Evolutionary conservation across 2,888 invertebrate species (phyloP).

Genomic region (Synergus laeviventris): DNA sequence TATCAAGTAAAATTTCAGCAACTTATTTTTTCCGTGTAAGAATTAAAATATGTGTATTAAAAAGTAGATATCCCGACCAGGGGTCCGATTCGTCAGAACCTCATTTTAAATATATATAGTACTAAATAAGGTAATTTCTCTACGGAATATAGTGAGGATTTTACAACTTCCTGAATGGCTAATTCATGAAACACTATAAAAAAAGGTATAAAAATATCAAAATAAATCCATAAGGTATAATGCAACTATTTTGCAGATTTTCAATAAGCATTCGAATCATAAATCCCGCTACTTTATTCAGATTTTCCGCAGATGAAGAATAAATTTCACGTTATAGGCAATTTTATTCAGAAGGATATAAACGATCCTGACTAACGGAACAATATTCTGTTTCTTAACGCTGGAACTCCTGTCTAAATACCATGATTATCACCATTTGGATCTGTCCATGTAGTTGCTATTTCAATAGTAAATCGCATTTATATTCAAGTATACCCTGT

Average conservation of each 20-base stretch:
- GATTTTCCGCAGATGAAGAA: background rate
- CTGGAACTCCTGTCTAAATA: background rate
- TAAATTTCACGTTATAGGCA: background rate
- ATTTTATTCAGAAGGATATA: background rate
- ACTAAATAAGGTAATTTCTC: too few species aligned
- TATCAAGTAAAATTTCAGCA: too few species aligned
- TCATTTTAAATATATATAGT: too few species aligned
- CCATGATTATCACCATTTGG: constrained; percentile 26
- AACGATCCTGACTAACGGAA: constrained; percentile 6
- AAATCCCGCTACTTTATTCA: constrained; percentile 1
- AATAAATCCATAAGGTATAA: background rate
- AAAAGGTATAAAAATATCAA: background rate
- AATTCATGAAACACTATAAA: too few species aligned
- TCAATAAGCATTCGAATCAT: background rate
- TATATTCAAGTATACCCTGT: constrained; percentile 18
- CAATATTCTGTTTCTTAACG: background rate
- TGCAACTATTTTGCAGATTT: background rate
- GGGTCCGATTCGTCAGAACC: too few species aligned
- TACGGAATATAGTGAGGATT: too few species aligned
- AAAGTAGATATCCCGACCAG: background rate
- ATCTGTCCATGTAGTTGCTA: constrained; percentile 14
- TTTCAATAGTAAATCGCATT: constrained; percentile 29
- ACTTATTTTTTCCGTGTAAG: too few species aligned
- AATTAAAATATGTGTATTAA: too few species aligned
- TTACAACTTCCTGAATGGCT: too few species aligned